Evolutionary conservation across 1,140 invertebrate species (phyloP), one percentile per base, ranked within the genome.

Genomic region (Pectinophora gossypiella): DNA sequence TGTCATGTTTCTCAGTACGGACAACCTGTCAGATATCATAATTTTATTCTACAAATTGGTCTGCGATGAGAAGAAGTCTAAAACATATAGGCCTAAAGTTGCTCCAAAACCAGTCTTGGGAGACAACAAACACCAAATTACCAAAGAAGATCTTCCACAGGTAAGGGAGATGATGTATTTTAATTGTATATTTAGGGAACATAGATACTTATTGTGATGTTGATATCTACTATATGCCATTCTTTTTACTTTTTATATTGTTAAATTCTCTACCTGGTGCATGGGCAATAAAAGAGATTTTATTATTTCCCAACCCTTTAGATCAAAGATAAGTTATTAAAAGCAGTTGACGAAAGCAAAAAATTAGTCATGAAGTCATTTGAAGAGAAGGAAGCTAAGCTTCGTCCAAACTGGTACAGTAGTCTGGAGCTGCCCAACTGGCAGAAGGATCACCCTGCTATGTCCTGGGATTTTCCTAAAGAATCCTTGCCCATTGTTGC

Each of bases 391-490:
- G 84, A 87, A 58, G 15, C 72, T 0, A 82, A 75, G 45, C 50
- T 76, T 4, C 64, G 77, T 1, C 84, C 84, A 3, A 79, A 79
- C 54, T 83, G 83, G 84, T 86, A 83, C 40, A 83, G 67, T 44
- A 76, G 64, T 40, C 65, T 85, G 51, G 76, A 78, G 47, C 56
- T 89, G 20, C 87, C 87, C 0, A 82, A 78, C 45, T 89, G 85
- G 84, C 78, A 86, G 22, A 82, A 80, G 23, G 85, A 88, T 35
- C 76, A 87, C 55, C 72, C 77, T 1, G 74, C 79, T 18, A 83
- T 88, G 70, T 89, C 87, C 3, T 89, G 85, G 85, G 87, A 89
- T 51, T 89, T 89, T 55, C 85, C 82, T 22, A 89, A 87, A 55
- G 87, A 89, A 32, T 57, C 69, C 19, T 52, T 83, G 15, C 69